Evolutionary conservation across 1,140 invertebrate genomes (phyloP).

Genomic region (Globodera rostochiensis): DNA sequence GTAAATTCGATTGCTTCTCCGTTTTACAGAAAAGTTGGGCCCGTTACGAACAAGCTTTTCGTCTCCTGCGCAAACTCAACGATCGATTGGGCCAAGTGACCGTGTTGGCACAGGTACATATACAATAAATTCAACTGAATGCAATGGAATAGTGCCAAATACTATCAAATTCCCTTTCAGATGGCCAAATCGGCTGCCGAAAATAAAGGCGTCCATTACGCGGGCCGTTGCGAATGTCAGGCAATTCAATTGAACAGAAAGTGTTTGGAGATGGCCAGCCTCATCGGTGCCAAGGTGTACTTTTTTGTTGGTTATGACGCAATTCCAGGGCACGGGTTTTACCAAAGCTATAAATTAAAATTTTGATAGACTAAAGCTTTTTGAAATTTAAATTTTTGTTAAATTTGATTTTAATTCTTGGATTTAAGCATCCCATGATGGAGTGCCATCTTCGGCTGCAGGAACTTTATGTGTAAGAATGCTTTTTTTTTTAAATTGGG

Average conservation of each 20-base stretch:
- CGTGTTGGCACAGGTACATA: constrained; percentile 44
- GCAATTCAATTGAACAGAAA: constrained; percentile 62
- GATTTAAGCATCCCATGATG: constrained; percentile 61
- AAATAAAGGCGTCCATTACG: constrained; percentile 56
- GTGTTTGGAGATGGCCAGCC: constrained; percentile 62
- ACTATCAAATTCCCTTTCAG: not conserved
- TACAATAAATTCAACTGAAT: no score
- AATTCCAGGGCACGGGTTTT: not conserved
- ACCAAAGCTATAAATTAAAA: no score
- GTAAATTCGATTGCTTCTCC: no score
- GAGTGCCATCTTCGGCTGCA: constrained; percentile 63
- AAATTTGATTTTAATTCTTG: constrained; percentile 1
- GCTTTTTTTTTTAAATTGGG: constrained; percentile 30
- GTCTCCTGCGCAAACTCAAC: constrained; percentile 59
- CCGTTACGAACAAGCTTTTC: constrained; percentile 65
- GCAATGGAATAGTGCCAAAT: constrained; percentile 28
- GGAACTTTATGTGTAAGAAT: constrained; percentile 54
- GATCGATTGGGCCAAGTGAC: constrained; percentile 64
- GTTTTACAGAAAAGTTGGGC: constrained; percentile 64
- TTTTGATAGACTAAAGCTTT: no score
- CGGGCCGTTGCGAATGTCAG: constrained; percentile 65
- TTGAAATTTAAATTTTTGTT: constrained; percentile 30
- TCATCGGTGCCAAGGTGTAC: constrained; percentile 61
- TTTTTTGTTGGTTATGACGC: constrained; percentile 4
- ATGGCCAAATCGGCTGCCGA: constrained; percentile 65